Base-by-base conservation (phyloP, 92 coral and sea anemone genomes). In the Scolanthus callimorphus region DNA sequence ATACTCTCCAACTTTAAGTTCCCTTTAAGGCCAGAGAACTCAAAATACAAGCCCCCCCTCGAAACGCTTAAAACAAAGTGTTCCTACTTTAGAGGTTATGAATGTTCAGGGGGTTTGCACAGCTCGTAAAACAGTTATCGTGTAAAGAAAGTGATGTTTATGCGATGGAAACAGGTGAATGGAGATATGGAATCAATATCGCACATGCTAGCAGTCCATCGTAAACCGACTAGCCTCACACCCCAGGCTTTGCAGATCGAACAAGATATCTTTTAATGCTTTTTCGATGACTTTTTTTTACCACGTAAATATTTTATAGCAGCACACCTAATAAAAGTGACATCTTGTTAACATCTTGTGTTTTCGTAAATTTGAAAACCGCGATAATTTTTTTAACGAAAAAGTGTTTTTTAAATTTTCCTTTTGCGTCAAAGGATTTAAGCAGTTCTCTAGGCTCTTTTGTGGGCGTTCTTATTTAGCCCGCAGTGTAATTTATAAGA, bases 281-380 rank as follows among this genome's bases (percentile, higher is more conserved):
- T 68, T 68, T 57, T 61, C 44, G 58, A 61, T 54, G 46, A 24
- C 26, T 23, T 56, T 66, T 19, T 47, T 53, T 34, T 30, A 15
- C 41, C 57, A 30, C 65, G 75, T 68, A 57, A 68, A 68, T 68
- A 68, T 68, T 68, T 68, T 60, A 68, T 68, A 55, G 45, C 59
- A 28, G 52, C 63, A 43, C 55, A 43, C 46, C 65, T 39, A 68
- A 27, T 47, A 66, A 27, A 29, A 51, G 28, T 54, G 75, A 55
- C 75, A 68, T 68, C 60, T 68, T 68, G 75, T 68, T 68, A 68
- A 68, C 75, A 68, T 68, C 75, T 68, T 68, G 75, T 31, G 46
- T 54, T 55, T 46, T 13, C 27, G 31, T 25, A 39, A 54, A 41
- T 13, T 26, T 45, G 3, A 19, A 37, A 47, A 68, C 57, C 65